These are phyloP conservation scores for Silvanus unidentatus DNA, from an alignment of 2,888 invertebrate genomes.

Conservation along the genomic window DNA sequence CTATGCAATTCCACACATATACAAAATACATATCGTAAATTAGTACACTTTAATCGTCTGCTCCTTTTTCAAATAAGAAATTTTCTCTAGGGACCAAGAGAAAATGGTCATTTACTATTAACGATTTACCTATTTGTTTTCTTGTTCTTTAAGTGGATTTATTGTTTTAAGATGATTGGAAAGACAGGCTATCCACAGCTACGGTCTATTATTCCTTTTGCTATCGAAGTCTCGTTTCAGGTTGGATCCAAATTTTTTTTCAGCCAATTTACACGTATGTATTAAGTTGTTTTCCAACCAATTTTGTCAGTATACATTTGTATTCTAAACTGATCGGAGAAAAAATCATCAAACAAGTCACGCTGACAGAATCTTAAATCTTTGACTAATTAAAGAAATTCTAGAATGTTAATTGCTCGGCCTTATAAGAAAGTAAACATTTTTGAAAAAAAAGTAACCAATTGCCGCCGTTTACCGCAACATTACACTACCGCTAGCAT, in stretches of 20 bases:
- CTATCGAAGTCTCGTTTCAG: too few species aligned
- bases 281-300: not conserved
- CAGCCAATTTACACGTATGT: not conserved
- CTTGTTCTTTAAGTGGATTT: too few species aligned
- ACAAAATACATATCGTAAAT: not conserved
- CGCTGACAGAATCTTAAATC: conserved; percentile 23
- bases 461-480: conserved; percentile 13
- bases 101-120: too few species aligned
- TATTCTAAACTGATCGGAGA: conserved; percentile 16
- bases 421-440: conserved; percentile 22
- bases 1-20: conserved; percentile 1
- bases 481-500: conserved; percentile 4
- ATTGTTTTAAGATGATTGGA: too few species aligned
- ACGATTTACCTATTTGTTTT: too few species aligned
- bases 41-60: not conserved
- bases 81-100: not conserved
- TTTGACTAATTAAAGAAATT: conserved; percentile 25
- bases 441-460: conserved; percentile 22
- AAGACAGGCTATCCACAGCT: too few species aligned
- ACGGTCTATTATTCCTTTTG: too few species aligned
- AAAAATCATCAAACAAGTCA: conserved; percentile 15
- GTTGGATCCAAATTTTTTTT: too few species aligned
- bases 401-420: conserved; percentile 25
- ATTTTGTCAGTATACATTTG: conserved; percentile 10
- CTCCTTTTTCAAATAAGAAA: not conserved